A percentile compares a stretch with the other conserved stretches of the same genome.
phyloP scores from a whole-genome alignment of 2,888 invertebrate species.

The Helicoverpa assulta region DNA sequence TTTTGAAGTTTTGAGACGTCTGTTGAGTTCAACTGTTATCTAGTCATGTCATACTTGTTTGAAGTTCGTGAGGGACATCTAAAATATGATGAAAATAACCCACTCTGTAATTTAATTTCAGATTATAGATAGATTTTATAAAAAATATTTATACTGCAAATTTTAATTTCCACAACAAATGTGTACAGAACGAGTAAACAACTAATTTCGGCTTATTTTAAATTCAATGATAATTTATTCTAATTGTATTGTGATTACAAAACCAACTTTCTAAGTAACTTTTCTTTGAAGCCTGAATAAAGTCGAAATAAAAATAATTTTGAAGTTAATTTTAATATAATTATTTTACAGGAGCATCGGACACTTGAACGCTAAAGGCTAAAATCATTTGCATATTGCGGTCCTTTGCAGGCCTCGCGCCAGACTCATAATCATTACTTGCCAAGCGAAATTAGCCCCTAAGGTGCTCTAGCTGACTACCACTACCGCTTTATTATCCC shows the following conservation, averaged over 20 bases:
- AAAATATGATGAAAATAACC: not conserved
- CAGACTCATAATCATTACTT: slow-evolving; percentile 86
- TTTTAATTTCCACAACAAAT: no score
- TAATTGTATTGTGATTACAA: slow-evolving; percentile 2
- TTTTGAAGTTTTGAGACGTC: slow-evolving; percentile 32
- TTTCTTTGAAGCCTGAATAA: slow-evolving; percentile 13
- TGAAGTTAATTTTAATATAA: slow-evolving; percentile 49
- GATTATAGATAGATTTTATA: not conserved
- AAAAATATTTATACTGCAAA: no score
- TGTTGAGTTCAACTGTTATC: not conserved
- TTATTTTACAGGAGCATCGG: slow-evolving; percentile 58
- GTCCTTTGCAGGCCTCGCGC: slow-evolving; percentile 75
- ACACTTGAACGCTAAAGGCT: slow-evolving; percentile 79
- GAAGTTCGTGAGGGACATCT: not conserved
- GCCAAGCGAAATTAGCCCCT: slow-evolving; percentile 88
- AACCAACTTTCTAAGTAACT: slow-evolving; percentile 18
- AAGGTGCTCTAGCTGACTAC: slow-evolving; percentile 85
- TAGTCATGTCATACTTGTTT: not conserved
- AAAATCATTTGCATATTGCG: slow-evolving; percentile 89
- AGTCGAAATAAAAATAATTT: slow-evolving; percentile 42
- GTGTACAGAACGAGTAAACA: not conserved
- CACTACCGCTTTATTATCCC: slow-evolving; percentile 86
- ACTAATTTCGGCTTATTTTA: not conserved
- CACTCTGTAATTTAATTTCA: not conserved
- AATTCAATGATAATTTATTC: not conserved